Percentiles rank a stretch among this genome's conserved stretches.
Evolutionary conservation across 1,140 invertebrate species (phyloP).

Genomic region (Lepidurus packardi): DNA sequence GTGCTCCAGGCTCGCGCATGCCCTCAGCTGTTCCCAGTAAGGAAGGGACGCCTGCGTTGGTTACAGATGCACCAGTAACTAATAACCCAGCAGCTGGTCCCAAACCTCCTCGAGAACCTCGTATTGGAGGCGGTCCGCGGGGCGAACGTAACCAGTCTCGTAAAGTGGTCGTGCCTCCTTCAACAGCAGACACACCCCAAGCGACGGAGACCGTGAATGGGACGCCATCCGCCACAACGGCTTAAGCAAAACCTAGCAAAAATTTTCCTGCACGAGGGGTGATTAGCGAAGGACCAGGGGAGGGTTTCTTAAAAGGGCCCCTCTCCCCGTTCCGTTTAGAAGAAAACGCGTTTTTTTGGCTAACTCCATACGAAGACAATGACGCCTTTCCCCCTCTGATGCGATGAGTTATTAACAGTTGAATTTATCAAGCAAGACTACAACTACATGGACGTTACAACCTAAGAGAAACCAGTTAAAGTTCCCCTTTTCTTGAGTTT

Average conservation of each 20-base stretch:
- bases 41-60: slow-evolving; percentile 25
- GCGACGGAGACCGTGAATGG: slow-evolving; percentile 21
- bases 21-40: slow-evolving; percentile 27
- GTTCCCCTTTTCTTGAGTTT: not conserved
- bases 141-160: slow-evolving; percentile 20
- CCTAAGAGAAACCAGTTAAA: not conserved
- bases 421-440: not conserved
- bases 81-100: not conserved
- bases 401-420: not conserved
- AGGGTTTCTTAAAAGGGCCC: not conserved
- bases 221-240: slow-evolving; percentile 23
- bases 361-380: not conserved
- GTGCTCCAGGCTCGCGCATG: slow-evolving; percentile 28
- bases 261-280: slow-evolving; percentile 9
- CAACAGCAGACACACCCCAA: slow-evolving; percentile 16
- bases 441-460: slow-evolving; percentile 21
- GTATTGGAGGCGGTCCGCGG: not conserved
- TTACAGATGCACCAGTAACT: not conserved
- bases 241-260: not conserved
- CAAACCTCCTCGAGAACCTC: slow-evolving; percentile 17
- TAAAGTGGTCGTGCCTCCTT: not conserved
- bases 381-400: not conserved
- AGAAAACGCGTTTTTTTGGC: not conserved
- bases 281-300: not conserved
- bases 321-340: not conserved